Evolutionary conservation across 2,113 vertebrate genomes (phyloP), one percentile per base, ranked within the genome.

Genomic region (Drymodes brunneopygia): DNA sequence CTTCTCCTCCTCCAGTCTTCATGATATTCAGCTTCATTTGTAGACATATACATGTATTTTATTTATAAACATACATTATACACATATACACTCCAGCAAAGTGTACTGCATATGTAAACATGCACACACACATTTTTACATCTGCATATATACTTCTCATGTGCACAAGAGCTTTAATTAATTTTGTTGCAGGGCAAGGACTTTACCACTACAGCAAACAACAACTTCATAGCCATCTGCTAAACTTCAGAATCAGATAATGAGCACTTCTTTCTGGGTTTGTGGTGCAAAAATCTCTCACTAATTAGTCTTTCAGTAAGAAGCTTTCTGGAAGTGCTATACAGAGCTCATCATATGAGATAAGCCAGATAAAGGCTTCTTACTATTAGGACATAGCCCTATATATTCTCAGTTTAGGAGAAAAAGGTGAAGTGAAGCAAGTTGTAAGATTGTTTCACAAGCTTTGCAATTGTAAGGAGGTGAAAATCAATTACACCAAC

Each of bases 401-500:
- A 7, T 5, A 33, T n/a, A 28, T 10, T 62, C 54, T 73, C 58
- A 94, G 40, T 66, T 92, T 66, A 36, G 21, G 71, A 71, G n/a
- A 18, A 65, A 91, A 95, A 95, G 78, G 48, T 58, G 57, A 88
- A 91, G 61, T 27, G 81, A 88, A 38, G 86, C 81, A 78, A 93
- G 81, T 5, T 66, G 20, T 35, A 92, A 92, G 90, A 54, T 62
- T 67, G 40, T 88, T 90, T 74, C 77, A 56, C 57, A 95, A 92
- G 91, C 78, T 95, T 90, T 95, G 53, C 85, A 95, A 81, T 6
- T 94, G 40, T 9, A 77, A 95, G 90, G 92, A 98, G 80, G 81
- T 91, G 93, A 97, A 97, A 98, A 97, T 95, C 94, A 96, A 96
- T 97, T 81, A 97, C 98, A 99, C 99, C 98, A 99, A 99, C 99